These are phyloP conservation scores for Bombyx mandarina DNA, from an alignment of 1,140 invertebrate species.

Conservation along the genomic window DNA sequence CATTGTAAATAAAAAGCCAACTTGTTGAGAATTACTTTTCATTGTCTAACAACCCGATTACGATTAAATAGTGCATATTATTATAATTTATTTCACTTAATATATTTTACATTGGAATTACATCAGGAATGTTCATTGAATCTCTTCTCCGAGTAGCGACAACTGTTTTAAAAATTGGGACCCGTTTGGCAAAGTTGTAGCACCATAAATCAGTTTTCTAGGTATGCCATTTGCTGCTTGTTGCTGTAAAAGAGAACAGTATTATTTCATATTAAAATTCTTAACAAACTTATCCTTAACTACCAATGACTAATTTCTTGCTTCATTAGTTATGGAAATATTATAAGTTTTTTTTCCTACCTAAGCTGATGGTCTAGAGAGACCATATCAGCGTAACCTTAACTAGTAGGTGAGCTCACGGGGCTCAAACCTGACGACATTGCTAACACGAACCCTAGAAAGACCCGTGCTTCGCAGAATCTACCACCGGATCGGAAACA, in stretches of 20 bases:
- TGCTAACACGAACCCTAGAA: no score
- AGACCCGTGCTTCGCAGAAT: no score
- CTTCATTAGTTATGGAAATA: no score
- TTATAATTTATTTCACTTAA: conserved; percentile 14
- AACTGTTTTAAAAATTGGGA: conserved; percentile 94
- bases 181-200: conserved; percentile 93
- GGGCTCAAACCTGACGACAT: no score
- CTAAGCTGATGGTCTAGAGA: no score
- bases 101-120: conserved; percentile 16
- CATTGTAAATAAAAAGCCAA: conserved; percentile 72
- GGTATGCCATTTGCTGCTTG: conserved; percentile 79
- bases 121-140: conserved; percentile 71
- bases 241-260: conserved; percentile 63
- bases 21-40: conserved; percentile 63
- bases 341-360: no score
- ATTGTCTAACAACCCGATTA: conserved; percentile 29
- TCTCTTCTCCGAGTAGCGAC: conserved; percentile 80
- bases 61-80: conserved; percentile 17
- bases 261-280: no score
- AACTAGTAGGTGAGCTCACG: no score
- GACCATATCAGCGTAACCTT: no score
- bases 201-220: conserved; percentile 94
- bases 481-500: no score
- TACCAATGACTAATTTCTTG: no score
- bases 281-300: no score